Evolutionary conservation across 2,888 invertebrate genomes (phyloP), one percentile per base, ranked within the genome.

Genomic region (Ceriagrion tenellum): DNA sequence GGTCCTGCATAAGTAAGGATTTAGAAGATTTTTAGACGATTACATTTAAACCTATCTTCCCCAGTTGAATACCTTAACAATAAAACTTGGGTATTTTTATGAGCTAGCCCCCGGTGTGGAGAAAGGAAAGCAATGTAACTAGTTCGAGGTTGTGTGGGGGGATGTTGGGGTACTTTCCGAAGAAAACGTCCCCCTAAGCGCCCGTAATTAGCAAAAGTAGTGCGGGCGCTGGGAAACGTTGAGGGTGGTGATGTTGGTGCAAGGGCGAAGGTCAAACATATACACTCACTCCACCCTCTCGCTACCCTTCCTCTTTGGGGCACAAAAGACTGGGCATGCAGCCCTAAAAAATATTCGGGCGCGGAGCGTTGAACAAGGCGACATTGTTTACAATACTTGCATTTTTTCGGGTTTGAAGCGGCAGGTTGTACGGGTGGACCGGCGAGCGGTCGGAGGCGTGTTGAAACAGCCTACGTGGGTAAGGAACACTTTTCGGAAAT

Each of bases 181-280:
- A 81, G 81, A 35, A 81, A 81, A 81, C 81, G n/a, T 81, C 81
- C 35, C 81, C 69, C 81, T 35, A 13, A 69, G 35, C 81, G 81
- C 81, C 81, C 35, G 81, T 81, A 81, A 81, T 81, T 81, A 81
- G 81, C 81, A 35, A 81, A 59, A 81, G 81, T 81, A 35, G 35
- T 81, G 81, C 81, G 16, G 81, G 81, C 81, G 0, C 13, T 35
- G 81, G 81, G 81, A 81, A 81, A 35, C 30, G 35, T n/a, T 18
- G 81, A 59, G 59, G 69, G 69, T 26, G 81, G 12, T 81, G 35
- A 23, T 35, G 4, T 59, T 2, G 16, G 59, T 59, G 12, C 6
- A 20, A 6, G 20, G 35, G 81, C 16, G 35, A 35, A 81, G 81
- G 81, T 81, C 81, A 81, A 81, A 81, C 81, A 16, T 16, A 13